Percentiles rank a stretch among this genome's conserved stretches.
phyloP scores from a whole-genome alignment of 2,113 vertebrate species.

The Passer montanus region DNA sequence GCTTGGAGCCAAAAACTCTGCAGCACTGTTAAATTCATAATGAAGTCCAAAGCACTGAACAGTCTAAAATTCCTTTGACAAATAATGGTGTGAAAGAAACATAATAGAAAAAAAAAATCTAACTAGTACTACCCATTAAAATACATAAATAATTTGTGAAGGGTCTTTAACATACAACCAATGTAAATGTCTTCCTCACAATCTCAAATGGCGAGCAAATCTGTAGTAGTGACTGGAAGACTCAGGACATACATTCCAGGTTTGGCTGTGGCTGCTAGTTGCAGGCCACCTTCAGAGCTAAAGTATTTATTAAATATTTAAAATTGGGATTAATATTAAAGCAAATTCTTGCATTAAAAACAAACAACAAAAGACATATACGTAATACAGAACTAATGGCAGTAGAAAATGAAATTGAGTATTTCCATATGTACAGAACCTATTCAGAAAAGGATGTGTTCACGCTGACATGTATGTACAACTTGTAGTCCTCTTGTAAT shows the following conservation, averaged over 20 bases:
- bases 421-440: background rate
- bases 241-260: background rate
- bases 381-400: background rate
- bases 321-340: background rate
- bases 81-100: background rate
- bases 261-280: background rate
- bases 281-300: background rate
- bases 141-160: background rate
- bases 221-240: background rate
- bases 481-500: background rate
- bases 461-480: accelerated
- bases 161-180: background rate
- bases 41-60: background rate
- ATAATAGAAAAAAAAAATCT: background rate
- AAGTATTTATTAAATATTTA: background rate
- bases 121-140: background rate
- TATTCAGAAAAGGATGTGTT: background rate
- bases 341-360: background rate
- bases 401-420: background rate
- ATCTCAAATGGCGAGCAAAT: background rate
- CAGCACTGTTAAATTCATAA: background rate
- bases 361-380: no score
- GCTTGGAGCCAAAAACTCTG: background rate
- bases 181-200: background rate
- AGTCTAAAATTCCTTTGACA: background rate